phyloP scores from a whole-genome alignment of 2,888 invertebrate genomes.

The Xanthia togata region DNA sequence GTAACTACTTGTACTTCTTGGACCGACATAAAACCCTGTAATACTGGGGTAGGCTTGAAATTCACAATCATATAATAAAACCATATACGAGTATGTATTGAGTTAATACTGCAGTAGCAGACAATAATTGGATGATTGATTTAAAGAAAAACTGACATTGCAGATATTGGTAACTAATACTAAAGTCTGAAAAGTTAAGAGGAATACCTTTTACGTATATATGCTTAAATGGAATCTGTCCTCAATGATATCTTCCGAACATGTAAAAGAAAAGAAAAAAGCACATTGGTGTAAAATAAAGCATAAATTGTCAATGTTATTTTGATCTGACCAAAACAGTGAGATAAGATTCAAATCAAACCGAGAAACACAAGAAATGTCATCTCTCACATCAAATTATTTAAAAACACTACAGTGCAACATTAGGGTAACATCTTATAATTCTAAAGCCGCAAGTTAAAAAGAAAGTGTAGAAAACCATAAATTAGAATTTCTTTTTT shows the following conservation, averaged over 20 bases:
- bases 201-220: no score
- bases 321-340: neutral
- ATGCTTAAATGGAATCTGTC: neutral
- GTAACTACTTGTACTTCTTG: slow-evolving; percentile 11
- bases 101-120: neutral
- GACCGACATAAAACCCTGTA: neutral
- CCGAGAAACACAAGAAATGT: neutral
- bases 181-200: no score
- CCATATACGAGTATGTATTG: neutral
- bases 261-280: no score
- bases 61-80: slow-evolving; percentile 1
- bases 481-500: slow-evolving; percentile 59
- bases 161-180: neutral
- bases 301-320: neutral
- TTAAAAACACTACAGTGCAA: slow-evolving; percentile 23
- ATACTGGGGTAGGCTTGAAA: neutral
- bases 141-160: neutral
- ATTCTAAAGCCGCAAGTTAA: slow-evolving; percentile 21
- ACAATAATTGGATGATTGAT: no score
- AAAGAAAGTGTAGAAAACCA: slow-evolving; percentile 46
- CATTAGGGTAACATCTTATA: slow-evolving; percentile 23
- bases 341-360: neutral
- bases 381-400: slow-evolving; percentile 3
- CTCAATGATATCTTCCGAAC: neutral
- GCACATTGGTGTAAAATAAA: neutral